Base-by-base conservation (phyloP, 2,113 vertebrate species). In the Xiphophorus maculatus region DNA sequence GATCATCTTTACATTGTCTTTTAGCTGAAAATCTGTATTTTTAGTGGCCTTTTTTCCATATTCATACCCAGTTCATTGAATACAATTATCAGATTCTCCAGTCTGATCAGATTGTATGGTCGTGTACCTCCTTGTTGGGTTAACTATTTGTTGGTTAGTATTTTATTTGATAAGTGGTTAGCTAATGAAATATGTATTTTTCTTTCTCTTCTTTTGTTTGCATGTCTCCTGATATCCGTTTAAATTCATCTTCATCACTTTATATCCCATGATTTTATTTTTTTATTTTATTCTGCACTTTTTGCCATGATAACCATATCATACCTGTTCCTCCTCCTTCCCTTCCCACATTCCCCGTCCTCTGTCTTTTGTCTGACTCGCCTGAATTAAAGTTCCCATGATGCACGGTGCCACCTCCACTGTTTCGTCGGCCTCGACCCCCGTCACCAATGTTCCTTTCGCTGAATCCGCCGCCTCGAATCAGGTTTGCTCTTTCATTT, bases 341-440 rank as follows among this genome's bases (percentile, higher is more conserved):
- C 94, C 95, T 93, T 91, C 95, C 88, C 88, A 91, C 95, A 93
- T 95, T 58, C 85, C 93, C 96, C 91, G 80, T 92, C 95, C 95
- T 96, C 95, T 96, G 96, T 96, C 95, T 96, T 95, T 95, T 94
- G 93, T 94, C 93, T 93, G 90, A 94, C 84, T 88, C 89, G 90
- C 92, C 93, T 87, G 93, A 96, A 94, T 94, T 96, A 97, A 98
- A 98, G 98, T 99, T 95, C 96, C 97, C 96, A 96, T 99, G 98
- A 98, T 98, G 97, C 98, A 98, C 96, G 95, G 97, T 96, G 96
- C 96, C 96, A 95, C 96, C 95, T 96, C 97, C 95, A 96, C 96
- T 97, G 95, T 99, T 95, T 96, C 97, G 94, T 96, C 97, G 95
- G 96, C 97, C 95, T 94, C 97, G 95, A 94, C 96, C 95, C 95